Percentiles rank a stretch among this genome's conserved stretches.
These are phyloP conservation scores for Hedya salicella DNA, from an alignment of 2,888 invertebrate genomes.

Conservation along the genomic window DNA sequence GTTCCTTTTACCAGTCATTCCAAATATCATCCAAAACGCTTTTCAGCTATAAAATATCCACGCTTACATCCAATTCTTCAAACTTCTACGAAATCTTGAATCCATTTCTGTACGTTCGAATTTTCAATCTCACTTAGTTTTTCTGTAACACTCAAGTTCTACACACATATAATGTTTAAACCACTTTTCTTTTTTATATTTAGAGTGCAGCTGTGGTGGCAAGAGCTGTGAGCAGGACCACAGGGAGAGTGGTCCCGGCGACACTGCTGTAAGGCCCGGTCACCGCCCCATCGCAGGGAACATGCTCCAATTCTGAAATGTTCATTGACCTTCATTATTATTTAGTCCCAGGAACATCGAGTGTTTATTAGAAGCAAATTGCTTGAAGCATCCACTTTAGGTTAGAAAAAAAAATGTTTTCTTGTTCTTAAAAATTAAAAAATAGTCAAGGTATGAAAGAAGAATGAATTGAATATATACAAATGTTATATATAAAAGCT, in stretches of 20 bases:
- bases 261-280: constrained; percentile 81
- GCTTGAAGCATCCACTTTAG: background rate
- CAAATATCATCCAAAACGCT: constrained; percentile 36
- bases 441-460: background rate
- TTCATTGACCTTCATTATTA: constrained; percentile 35
- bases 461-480: too few relatives aligned
- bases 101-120: constrained; percentile 10
- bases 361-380: constrained; percentile 16
- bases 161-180: constrained; percentile 9
- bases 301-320: constrained; percentile 76
- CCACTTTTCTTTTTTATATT: constrained; percentile 45
- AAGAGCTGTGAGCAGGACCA: constrained; percentile 72
- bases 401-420: background rate
- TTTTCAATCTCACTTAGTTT: constrained; percentile 19
- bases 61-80: constrained; percentile 17
- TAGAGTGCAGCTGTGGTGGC: constrained; percentile 79
- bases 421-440: background rate
- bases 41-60: constrained; percentile 39
- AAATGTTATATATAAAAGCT: too few relatives aligned
- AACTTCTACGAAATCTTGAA: constrained; percentile 4
- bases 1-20: constrained; percentile 44
- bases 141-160: constrained; percentile 20
- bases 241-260: constrained; percentile 74
- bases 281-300: constrained; percentile 80
- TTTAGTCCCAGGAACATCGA: background rate